Evolutionary conservation across 2,888 invertebrate genomes (phyloP).

Genomic region (Drosophila neotestacea): DNA sequence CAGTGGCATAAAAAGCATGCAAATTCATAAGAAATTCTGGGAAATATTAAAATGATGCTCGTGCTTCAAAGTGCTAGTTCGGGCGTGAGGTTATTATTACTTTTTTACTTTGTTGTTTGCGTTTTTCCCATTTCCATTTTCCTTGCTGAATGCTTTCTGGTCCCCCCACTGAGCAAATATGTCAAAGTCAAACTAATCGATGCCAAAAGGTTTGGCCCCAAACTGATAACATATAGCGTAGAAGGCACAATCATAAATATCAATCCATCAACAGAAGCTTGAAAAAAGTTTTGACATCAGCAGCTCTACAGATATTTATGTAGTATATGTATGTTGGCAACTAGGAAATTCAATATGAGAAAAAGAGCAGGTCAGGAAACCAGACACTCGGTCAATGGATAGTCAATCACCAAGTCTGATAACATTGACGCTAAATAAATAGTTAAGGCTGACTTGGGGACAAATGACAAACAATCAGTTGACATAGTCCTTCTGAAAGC

Average conservation of each 20-base stretch:
- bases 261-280: slow-evolving; percentile 49
- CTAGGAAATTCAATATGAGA: slow-evolving; percentile 30
- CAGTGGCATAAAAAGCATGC: slow-evolving; percentile 9
- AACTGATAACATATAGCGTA: slow-evolving; percentile 19
- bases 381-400: slow-evolving; percentile 16
- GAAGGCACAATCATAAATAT: slow-evolving; percentile 47
- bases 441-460: not conserved
- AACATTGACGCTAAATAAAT: slow-evolving; percentile 2
- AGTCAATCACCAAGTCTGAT: slow-evolving; percentile 31
- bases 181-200: slow-evolving; percentile 56
- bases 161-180: slow-evolving; percentile 32
- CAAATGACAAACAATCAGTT: slow-evolving; percentile 5
- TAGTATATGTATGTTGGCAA: not conserved
- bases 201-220: slow-evolving; percentile 48
- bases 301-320: slow-evolving; percentile 18
- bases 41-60: slow-evolving; percentile 15
- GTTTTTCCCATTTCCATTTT: slow-evolving; percentile 5
- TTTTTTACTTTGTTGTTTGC: slow-evolving; percentile 13
- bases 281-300: slow-evolving; percentile 44
- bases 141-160: slow-evolving; percentile 9
- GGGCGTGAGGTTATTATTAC: slow-evolving; percentile 23
- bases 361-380: not conserved
- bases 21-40: slow-evolving; percentile 12
- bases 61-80: slow-evolving; percentile 31
- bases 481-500: not conserved